phyloP scores from a whole-genome alignment of 2,113 vertebrate species.

The Tapirus terrestris region DNA sequence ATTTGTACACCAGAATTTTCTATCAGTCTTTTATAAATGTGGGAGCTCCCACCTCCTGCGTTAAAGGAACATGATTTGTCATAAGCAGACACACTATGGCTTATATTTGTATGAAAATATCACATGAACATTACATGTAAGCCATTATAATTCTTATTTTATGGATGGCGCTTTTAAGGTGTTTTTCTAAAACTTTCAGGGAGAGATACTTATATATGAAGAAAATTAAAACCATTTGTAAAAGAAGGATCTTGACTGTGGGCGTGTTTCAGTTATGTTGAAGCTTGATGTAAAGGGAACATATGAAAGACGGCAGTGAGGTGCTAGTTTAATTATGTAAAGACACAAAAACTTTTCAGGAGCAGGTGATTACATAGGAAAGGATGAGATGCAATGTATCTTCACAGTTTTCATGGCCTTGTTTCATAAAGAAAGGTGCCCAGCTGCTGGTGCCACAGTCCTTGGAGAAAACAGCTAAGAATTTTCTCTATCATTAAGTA shows the following conservation, averaged over 20 bases:
- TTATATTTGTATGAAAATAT: not conserved
- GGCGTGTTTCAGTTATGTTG: not conserved
- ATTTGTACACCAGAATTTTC: not conserved
- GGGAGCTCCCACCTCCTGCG: accelerated
- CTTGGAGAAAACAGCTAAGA: not conserved
- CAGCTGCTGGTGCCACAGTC: not conserved
- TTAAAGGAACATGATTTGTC: not conserved
- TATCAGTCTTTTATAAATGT: not conserved
- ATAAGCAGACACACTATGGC: not conserved
- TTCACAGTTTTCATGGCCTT: not conserved
- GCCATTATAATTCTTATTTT: not conserved
- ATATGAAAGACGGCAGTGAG: not conserved
- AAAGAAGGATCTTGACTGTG: not conserved
- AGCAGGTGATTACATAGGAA: not conserved
- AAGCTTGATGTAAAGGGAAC: not conserved
- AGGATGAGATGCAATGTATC: not conserved
- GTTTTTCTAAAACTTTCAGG: not conserved
- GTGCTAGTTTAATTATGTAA: not conserved
- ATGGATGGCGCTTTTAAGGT: not conserved
- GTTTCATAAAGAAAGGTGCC: not conserved
- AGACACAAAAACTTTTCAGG: not conserved
- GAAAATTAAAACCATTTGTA: not conserved
- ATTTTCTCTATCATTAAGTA: not conserved
- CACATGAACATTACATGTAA: not conserved
- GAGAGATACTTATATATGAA: not conserved